Evolutionary conservation across 2,797 vertebrate species (phyloP).

Genomic region (Platyrinchus mystaceus): DNA sequence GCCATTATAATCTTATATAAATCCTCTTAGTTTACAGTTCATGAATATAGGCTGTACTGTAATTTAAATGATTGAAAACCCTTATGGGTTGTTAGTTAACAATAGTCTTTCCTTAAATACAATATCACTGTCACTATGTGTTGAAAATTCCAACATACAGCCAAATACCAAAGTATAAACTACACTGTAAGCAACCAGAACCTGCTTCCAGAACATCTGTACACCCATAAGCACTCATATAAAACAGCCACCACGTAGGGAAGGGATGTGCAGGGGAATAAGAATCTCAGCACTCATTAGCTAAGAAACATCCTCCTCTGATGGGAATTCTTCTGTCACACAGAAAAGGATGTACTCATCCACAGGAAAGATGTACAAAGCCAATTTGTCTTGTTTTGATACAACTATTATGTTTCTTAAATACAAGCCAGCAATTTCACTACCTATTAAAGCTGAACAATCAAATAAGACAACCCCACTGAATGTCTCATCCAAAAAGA

Average conservation of each 20-base stretch:
- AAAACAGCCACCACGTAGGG: not conserved
- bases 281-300: not conserved
- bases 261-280: not conserved
- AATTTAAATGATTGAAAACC: conserved; percentile 17
- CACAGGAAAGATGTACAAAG: not conserved
- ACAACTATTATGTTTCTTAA: not conserved
- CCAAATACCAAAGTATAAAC: not conserved
- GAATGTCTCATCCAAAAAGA: not conserved
- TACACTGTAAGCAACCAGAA: not conserved
- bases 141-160: not conserved
- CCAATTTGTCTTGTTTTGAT: not conserved
- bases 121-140: not conserved
- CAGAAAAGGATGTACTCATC: not conserved
- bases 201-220: not conserved
- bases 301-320: not conserved
- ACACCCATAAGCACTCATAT: not conserved
- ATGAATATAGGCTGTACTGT: not conserved
- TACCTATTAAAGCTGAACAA: not conserved
- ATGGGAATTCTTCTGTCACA: not conserved
- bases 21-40: conserved; percentile 14
- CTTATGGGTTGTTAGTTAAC: not conserved
- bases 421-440: not conserved
- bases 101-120: not conserved
- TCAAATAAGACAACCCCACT: not conserved
- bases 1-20: conserved; percentile 12